phyloP scores from a whole-genome alignment of 1,140 invertebrate species.

The Frieseomelitta varia region DNA sequence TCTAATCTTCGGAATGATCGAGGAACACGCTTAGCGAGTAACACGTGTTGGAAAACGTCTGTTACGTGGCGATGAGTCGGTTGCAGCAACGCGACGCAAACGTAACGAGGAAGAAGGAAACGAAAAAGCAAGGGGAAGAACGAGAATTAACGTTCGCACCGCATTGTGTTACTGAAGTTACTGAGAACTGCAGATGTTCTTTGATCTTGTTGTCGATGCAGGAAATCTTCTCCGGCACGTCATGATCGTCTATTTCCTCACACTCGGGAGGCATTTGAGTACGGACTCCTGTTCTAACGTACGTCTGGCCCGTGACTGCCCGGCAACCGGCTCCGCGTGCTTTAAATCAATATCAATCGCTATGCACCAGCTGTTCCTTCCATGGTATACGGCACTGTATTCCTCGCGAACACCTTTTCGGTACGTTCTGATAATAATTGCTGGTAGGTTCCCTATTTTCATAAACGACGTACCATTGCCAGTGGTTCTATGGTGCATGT shows the following conservation, averaged over 20 bases:
- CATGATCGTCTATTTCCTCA: constrained; percentile 49
- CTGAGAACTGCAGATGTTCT: constrained; percentile 21
- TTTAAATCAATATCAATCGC: constrained; percentile 74
- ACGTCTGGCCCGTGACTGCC: constrained; percentile 56
- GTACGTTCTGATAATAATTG: constrained; percentile 18
- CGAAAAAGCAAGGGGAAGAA: not conserved
- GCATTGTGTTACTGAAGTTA: constrained; percentile 16
- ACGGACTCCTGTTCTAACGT: constrained; percentile 34
- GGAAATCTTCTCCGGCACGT: constrained; percentile 45
- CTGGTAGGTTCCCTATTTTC: not conserved
- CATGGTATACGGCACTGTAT: constrained; percentile 12
- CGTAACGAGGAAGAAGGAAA: no score
- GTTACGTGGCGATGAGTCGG: no score
- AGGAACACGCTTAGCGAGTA: not conserved
- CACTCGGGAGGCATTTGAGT: constrained; percentile 54
- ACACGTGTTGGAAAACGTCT: not conserved
- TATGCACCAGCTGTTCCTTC: constrained; percentile 50
- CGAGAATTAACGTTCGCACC: constrained; percentile 32
- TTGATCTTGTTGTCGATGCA: constrained; percentile 44
- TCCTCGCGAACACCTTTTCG: constrained; percentile 21
- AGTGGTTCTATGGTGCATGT: no score
- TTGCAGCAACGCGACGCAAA: not conserved
- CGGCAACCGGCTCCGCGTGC: constrained; percentile 49
- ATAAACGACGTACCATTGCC: not conserved
- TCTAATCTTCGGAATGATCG: not conserved